These are phyloP conservation scores for Ceyx erithaca DNA, from an alignment of 2,797 vertebrate genomes.

Conservation along the genomic window DNA sequence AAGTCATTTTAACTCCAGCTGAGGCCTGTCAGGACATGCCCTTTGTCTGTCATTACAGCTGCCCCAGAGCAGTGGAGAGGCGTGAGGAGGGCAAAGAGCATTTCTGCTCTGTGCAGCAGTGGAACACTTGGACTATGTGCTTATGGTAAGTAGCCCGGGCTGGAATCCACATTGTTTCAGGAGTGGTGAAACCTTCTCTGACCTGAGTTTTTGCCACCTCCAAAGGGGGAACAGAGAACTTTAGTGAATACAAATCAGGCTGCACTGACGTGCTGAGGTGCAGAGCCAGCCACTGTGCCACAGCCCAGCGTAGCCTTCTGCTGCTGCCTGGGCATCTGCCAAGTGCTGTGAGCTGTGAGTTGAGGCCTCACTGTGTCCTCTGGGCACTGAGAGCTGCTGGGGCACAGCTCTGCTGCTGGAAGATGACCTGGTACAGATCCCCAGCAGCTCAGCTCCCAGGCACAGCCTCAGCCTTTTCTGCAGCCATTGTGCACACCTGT, in stretches of 20 bases:
- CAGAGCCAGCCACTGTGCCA: accelerated
- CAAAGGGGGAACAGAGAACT: not conserved
- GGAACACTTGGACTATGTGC: not conserved
- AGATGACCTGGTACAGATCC: not conserved
- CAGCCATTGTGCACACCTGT: not conserved
- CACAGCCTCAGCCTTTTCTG: not conserved
- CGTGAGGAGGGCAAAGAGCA: conserved; percentile 26
- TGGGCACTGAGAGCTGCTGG: not conserved
- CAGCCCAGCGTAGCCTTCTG: accelerated
- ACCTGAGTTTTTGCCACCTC: not conserved
- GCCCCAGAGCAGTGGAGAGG: not conserved
- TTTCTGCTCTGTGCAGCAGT: not conserved
- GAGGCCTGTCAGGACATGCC: not conserved
- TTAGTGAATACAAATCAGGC: not conserved
- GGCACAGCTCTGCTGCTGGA: not conserved
- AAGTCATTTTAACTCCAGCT: not conserved
- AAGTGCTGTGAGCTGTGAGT: accelerated
- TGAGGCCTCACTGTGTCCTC: accelerated
- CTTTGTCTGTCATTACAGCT: conserved; percentile 1
- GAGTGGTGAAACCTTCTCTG: not conserved
- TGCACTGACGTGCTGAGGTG: not conserved
- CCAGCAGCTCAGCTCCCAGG: not conserved
- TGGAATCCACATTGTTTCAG: not conserved
- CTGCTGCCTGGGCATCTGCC: not conserved
- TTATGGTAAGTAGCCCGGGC: not conserved